These are phyloP conservation scores for Dendrophyllia cribrosa DNA, from an alignment of 64 coral and sea anemone genomes.

Conservation along the genomic window DNA sequence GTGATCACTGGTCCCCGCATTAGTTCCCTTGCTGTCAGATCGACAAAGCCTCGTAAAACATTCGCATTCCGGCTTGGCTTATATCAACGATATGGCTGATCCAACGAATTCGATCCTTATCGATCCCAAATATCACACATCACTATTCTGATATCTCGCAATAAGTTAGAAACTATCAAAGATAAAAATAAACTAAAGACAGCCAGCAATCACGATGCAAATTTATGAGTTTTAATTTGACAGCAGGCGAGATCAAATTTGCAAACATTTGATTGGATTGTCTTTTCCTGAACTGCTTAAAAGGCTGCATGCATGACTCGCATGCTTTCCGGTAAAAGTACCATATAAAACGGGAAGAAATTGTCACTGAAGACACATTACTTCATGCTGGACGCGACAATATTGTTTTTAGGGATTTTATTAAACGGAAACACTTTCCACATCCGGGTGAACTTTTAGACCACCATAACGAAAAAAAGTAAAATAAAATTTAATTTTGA, in stretches of 20 bases:
- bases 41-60: not conserved
- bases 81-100: constrained; percentile 8
- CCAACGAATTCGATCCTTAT: constrained; percentile 1
- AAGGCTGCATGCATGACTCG: not conserved
- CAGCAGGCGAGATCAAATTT: constrained; percentile 30
- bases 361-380: constrained; percentile 15
- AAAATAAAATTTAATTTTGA: too few species aligned
- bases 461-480: not conserved
- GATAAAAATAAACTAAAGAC: not conserved
- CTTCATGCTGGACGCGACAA: not conserved
- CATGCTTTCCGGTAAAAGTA: constrained; percentile 13
- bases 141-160: not conserved
- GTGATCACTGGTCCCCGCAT: not conserved
- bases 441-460: constrained; percentile 14
- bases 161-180: not conserved
- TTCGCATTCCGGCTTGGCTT: not conserved
- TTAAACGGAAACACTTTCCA: constrained; percentile 17
- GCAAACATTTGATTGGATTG: not conserved
- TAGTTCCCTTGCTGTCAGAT: not conserved
- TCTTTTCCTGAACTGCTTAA: not conserved
- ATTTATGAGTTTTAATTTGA: constrained; percentile 28
- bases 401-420: constrained; percentile 54
- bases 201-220: constrained; percentile 9
- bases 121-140: constrained; percentile 23
- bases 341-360: constrained; percentile 1